These are phyloP conservation scores for Raillietiella orientalis DNA, from an alignment of 2,888 invertebrate species.

Conservation along the genomic window DNA sequence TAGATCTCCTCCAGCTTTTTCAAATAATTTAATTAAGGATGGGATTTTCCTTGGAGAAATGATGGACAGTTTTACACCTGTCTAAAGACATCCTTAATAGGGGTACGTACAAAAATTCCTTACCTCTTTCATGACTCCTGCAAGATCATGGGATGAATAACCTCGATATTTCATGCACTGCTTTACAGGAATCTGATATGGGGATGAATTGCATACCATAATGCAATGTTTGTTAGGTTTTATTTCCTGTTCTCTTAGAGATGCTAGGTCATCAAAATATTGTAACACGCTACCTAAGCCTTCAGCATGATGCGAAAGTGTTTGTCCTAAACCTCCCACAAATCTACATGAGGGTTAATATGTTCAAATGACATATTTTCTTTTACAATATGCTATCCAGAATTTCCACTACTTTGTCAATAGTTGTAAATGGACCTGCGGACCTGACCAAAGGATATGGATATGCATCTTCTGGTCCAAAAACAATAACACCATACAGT, in stretches of 20 bases:
- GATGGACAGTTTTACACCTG: conserved; percentile 52
- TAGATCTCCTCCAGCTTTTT: conserved; percentile 60
- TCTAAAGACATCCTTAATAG: conserved; percentile 15
- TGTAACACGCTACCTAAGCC: conserved; percentile 55
- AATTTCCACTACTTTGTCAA: too few species aligned
- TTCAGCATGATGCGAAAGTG: conserved; percentile 58
- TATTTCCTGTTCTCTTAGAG: conserved; percentile 16
- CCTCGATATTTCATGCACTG: conserved; percentile 36
- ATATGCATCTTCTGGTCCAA: too few species aligned
- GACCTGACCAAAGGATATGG: too few species aligned
- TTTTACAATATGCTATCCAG: too few species aligned
- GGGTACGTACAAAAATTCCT: not conserved
- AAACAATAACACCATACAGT: too few species aligned
- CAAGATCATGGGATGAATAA: conserved; percentile 52
- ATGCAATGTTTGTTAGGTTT: conserved; percentile 37
- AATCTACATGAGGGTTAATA: too few species aligned
- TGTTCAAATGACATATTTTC: too few species aligned
- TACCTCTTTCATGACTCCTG: conserved; percentile 37
- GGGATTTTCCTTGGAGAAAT: conserved; percentile 65
- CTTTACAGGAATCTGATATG: conserved; percentile 50
- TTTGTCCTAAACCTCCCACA: conserved; percentile 63
- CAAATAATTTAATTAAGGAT: conserved; percentile 49
- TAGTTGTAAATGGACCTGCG: too few species aligned
- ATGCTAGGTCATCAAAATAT: conserved; percentile 48
- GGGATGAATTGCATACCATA: conserved; percentile 63